Percentiles rank a stretch among this genome's conserved stretches.
These are phyloP conservation scores for Archivesica marissinica DNA, from an alignment of 1,140 invertebrate genomes.

Conservation along the genomic window DNA sequence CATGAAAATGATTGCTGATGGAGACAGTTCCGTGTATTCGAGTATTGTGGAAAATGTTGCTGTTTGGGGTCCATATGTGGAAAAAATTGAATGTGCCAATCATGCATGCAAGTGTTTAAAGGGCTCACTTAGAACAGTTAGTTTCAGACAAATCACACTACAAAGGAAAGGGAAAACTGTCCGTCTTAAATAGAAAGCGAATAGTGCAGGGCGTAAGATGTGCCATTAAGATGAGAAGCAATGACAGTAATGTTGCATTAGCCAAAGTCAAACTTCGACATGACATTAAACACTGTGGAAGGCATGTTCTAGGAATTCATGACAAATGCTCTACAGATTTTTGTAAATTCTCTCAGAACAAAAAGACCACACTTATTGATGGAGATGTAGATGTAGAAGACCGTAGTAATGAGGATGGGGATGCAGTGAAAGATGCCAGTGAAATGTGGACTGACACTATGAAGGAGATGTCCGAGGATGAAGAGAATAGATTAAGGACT, in stretches of 20 bases:
- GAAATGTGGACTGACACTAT: constrained; percentile 1
- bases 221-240: neutral
- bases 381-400: neutral
- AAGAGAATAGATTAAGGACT: neutral
- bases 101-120: constrained; percentile 81
- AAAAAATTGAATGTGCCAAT: constrained; percentile 75
- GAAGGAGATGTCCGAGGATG: neutral
- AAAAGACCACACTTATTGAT: neutral
- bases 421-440: neutral
- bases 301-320: neutral
- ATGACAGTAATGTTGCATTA: neutral
- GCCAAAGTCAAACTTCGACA: neutral
- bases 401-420: constrained; percentile 4
- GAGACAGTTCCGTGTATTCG: no score
- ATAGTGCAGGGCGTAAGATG: neutral
- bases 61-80: no score
- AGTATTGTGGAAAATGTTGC: no score
- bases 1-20: no score
- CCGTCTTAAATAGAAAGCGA: neutral
- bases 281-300: neutral
- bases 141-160: constrained; percentile 63
- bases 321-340: neutral
- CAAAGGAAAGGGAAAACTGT: neutral
- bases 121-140: constrained; percentile 66
- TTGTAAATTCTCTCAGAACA: neutral